Evolutionary conservation across 92 coral and sea anemone species (phyloP).

Genomic region (Siderastrea siderea): DNA sequence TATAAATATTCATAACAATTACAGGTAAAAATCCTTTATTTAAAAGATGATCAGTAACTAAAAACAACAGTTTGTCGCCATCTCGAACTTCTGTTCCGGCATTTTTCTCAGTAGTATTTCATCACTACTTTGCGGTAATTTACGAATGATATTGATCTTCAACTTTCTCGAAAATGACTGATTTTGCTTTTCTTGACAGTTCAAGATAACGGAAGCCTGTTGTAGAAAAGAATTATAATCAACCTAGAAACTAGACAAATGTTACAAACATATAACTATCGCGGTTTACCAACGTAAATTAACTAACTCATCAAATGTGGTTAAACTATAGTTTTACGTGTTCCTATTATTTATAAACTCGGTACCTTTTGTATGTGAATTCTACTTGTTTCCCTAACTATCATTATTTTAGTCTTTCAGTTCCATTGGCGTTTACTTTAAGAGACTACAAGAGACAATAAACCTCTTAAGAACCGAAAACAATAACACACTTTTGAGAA

Average conservation of each 20-base stretch:
- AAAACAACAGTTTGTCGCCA: not conserved
- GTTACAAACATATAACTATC: not conserved
- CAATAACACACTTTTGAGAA: too few species aligned
- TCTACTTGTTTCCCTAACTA: too few species aligned
- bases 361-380: too few species aligned
- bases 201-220: not conserved
- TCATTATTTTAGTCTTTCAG: too few species aligned
- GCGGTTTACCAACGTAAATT: not conserved
- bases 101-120: too few species aligned
- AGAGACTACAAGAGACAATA: too few species aligned
- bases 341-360: too few species aligned
- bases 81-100: not conserved
- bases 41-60: not conserved
- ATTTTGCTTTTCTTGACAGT: not conserved
- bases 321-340: too few species aligned
- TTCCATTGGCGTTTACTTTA: too few species aligned
- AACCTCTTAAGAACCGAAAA: too few species aligned
- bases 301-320: too few species aligned
- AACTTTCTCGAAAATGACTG: not conserved
- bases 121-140: too few species aligned
- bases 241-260: not conserved
- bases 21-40: slow-evolving; percentile 19
- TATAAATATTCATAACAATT: slow-evolving; percentile 43
- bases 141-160: not conserved
- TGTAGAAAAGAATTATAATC: not conserved